Percentiles rank a stretch among this genome's conserved stretches.
Evolutionary conservation across 2,888 invertebrate species (phyloP).

Genomic region (Cordylochernes scorpioides): DNA sequence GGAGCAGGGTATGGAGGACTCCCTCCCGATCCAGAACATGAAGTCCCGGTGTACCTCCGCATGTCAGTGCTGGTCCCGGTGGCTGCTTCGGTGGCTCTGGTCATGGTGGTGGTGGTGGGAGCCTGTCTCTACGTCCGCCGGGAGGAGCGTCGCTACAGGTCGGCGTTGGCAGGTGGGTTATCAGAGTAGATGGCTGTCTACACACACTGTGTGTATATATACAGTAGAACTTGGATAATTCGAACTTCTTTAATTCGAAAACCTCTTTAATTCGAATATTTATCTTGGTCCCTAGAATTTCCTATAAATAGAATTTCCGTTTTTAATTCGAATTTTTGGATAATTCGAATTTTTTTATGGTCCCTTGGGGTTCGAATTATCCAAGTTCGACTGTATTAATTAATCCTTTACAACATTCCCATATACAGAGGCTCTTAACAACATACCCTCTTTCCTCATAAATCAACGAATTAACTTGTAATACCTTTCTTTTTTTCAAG

Average conservation of each 20-base stretch:
- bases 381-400: too few relatives aligned
- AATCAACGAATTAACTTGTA: background rate
- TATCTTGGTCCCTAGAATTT: too few relatives aligned
- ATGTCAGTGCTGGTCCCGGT: constrained; percentile 9
- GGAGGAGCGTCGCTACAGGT: constrained; percentile 11
- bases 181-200: background rate
- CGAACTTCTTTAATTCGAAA: too few relatives aligned
- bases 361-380: too few relatives aligned
- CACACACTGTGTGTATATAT: too few relatives aligned
- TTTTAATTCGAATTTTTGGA: too few relatives aligned
- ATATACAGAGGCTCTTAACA: background rate
- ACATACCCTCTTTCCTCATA: background rate
- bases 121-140: constrained; percentile 12
- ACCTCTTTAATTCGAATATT: too few relatives aligned
- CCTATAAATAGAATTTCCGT: too few relatives aligned
- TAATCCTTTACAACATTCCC: background rate
- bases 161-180: constrained; percentile 11
- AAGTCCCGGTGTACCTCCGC: constrained; percentile 10
- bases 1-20: too few relatives aligned
- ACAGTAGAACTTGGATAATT: too few relatives aligned
- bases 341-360: too few relatives aligned
- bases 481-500: background rate
- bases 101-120: constrained; percentile 10
- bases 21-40: constrained; percentile 6
- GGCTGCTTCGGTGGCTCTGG: constrained; percentile 9